Evolutionary conservation across 1,140 invertebrate species (phyloP).

Genomic region (Panonychus citri): DNA sequence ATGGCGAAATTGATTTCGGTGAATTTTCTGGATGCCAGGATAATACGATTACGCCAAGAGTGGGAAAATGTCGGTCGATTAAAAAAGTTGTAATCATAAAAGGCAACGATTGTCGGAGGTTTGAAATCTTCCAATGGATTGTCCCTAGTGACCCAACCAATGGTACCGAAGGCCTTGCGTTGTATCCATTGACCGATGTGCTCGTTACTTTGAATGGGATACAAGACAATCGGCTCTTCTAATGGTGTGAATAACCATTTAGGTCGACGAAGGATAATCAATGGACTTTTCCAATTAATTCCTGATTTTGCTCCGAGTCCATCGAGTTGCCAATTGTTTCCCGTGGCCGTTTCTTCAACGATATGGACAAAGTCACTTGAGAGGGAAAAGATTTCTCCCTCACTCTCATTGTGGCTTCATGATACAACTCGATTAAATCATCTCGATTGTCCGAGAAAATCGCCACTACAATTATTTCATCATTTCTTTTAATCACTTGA

Average conservation of each 20-base stretch:
- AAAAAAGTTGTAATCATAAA: background rate
- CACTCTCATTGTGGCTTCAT: background rate
- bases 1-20: background rate
- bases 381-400: background rate
- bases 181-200: background rate
- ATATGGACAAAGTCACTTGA: background rate
- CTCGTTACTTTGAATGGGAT: background rate
- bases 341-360: background rate
- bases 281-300: background rate
- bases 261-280: background rate
- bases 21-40: background rate
- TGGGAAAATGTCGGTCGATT: background rate
- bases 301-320: background rate
- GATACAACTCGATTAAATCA: background rate
- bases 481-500: background rate
- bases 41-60: background rate
- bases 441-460: background rate
- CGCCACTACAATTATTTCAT: background rate
- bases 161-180: background rate
- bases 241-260: background rate
- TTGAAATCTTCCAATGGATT: background rate
- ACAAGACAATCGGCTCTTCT: background rate
- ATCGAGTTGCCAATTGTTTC: background rate
- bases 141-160: background rate
- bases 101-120: background rate